Percentiles rank a stretch among this genome's conserved stretches.
Conservation (phyloP, 2,797 vertebrate species). For the Sebastes hubbsi region DNA sequence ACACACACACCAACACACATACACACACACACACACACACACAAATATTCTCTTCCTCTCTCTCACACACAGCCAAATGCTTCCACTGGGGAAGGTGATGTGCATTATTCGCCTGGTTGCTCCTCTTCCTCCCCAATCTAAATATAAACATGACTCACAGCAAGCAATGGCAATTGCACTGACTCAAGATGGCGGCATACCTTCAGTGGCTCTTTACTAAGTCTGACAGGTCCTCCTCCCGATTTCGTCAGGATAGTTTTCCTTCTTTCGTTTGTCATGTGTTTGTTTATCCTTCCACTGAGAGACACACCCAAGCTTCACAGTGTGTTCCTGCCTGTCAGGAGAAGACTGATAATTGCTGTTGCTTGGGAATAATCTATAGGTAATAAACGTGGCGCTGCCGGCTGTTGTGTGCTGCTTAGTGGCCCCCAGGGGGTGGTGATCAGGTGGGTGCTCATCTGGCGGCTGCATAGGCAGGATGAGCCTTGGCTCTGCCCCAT, state of each 20-base stretch:
- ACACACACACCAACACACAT: not conserved
- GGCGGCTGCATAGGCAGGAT: constrained; percentile 43
- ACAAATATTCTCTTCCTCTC: constrained; percentile 51
- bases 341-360: constrained; percentile 43
- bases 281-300: not conserved
- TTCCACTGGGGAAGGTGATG: constrained; percentile 72
- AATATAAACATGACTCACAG: constrained; percentile 73
- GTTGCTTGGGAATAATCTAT: constrained; percentile 68
- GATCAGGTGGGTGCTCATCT: constrained; percentile 71
- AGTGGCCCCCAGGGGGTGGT: constrained; percentile 33
- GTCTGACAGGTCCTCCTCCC: constrained; percentile 33
- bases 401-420: constrained; percentile 61
- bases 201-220: constrained; percentile 40
- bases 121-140: constrained; percentile 69
- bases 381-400: constrained; percentile 60
- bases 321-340: constrained; percentile 32
- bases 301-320: constrained; percentile 1
- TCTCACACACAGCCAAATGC: constrained; percentile 66
- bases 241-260: not conserved
- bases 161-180: constrained; percentile 41
- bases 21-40: not conserved
- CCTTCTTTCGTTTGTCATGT: not conserved
- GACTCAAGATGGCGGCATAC: constrained; percentile 70
- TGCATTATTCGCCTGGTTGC: constrained; percentile 68
- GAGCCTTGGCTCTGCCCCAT: constrained; percentile 42